phyloP scores from a whole-genome alignment of 2,113 vertebrate species.

The Typhlomys cinereus region DNA sequence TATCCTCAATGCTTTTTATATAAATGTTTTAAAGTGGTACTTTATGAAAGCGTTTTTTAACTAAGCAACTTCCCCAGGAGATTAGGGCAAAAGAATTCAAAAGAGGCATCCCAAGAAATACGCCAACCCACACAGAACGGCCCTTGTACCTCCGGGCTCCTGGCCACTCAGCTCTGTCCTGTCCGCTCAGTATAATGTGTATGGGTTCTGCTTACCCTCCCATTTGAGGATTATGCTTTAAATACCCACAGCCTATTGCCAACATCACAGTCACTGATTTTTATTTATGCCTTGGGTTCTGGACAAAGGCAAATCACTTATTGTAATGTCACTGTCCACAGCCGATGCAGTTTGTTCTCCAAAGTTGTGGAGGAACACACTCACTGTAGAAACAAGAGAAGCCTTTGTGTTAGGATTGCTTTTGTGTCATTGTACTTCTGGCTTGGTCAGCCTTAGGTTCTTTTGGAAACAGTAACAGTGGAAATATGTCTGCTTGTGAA shows the following conservation, averaged over 20 bases:
- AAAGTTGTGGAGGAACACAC: neutral
- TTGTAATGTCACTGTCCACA: neutral
- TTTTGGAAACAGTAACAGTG: conserved; percentile 20
- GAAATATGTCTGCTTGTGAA: neutral
- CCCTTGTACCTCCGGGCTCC: neutral
- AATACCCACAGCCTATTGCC: neutral
- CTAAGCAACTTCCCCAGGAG: conserved; percentile 5
- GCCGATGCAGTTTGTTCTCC: too few relatives aligned
- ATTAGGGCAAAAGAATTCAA: neutral
- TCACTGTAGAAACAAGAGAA: neutral
- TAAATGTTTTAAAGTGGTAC: neutral
- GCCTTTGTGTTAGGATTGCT: neutral
- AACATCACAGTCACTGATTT: neutral
- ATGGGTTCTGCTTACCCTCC: neutral
- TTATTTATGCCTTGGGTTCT: neutral
- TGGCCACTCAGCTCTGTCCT: neutral
- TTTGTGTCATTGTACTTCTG: conserved; percentile 5
- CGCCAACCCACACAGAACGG: neutral
- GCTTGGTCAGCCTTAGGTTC: neutral
- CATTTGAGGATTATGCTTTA: neutral
- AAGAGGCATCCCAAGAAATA: neutral
- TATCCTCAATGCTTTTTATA: conserved; percentile 5
- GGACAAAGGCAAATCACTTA: neutral
- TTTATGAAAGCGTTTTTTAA: neutral
- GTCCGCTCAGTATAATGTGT: too few relatives aligned